A percentile compares a stretch with the other conserved stretches of the same genome.
Conservation (phyloP, 2,888 invertebrate genomes). For the Melanostoma scalare region DNA sequence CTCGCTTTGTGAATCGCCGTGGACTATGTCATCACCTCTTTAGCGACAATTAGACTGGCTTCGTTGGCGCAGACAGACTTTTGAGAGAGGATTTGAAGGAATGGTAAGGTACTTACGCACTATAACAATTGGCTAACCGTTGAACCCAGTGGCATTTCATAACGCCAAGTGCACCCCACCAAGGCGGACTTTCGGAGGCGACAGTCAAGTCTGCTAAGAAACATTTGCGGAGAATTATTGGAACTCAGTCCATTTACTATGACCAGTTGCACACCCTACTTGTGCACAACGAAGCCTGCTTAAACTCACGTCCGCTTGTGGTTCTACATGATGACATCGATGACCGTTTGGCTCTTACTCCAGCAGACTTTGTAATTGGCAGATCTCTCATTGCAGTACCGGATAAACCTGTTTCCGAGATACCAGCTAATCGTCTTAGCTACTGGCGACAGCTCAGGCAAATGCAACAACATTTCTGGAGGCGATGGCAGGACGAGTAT, state of each 20-base stretch:
- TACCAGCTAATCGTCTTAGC: conserved; percentile 25
- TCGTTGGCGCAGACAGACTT: conserved; percentile 28
- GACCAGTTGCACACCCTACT: conserved; percentile 43
- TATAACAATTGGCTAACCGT: conserved; percentile 15
- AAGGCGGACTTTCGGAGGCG: conserved; percentile 10
- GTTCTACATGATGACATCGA: conserved; percentile 44
- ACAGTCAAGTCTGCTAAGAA: conserved; percentile 37
- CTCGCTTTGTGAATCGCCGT: conserved; percentile 34
- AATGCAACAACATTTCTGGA: conserved; percentile 44
- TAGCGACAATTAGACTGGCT: conserved; percentile 44
- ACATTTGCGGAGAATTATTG: conserved; percentile 40
- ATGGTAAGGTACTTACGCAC: conserved; percentile 21
- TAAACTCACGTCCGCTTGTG: conserved; percentile 50
- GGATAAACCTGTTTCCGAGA: conserved; percentile 33
- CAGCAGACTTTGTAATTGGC: conserved; percentile 41
- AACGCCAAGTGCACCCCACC: conserved; percentile 39
- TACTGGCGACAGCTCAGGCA: conserved; percentile 39
- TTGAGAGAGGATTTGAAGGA: conserved; percentile 18
- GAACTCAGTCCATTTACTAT: conserved; percentile 35
- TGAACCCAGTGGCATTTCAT: conserved; percentile 47
- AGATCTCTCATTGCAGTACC: conserved; percentile 36
- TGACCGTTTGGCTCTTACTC: conserved; percentile 39
- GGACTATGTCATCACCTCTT: conserved; percentile 51
- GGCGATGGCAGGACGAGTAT: conserved; percentile 34
- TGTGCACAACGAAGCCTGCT: conserved; percentile 31